Percentiles rank a stretch among this genome's conserved stretches.
phyloP scores from a whole-genome alignment of 1,140 invertebrate genomes.

The Danaus plexippus region DNA sequence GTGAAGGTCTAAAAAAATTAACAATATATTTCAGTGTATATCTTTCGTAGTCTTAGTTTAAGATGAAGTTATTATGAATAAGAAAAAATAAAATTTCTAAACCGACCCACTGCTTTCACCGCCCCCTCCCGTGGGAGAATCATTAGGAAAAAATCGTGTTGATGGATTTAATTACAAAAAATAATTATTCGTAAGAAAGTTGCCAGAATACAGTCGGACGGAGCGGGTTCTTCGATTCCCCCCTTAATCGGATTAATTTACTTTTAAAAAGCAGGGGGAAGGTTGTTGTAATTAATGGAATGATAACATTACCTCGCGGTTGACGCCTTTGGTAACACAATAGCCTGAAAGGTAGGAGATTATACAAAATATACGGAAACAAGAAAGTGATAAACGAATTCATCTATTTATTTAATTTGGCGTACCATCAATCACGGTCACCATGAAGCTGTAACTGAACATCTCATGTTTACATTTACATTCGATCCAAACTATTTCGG shows the following conservation, averaged over 20 bases:
- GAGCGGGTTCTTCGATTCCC: conserved; percentile 69
- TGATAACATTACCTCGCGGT: conserved; percentile 68
- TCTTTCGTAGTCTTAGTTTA: too few relatives aligned
- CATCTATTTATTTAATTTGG: too few relatives aligned
- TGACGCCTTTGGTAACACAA: conserved; percentile 48
- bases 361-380: conserved; percentile 26
- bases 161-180: conserved; percentile 72
- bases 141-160: conserved; percentile 72
- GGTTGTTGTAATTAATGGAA: conserved; percentile 70
- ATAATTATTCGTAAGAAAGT: conserved; percentile 70
- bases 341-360: conserved; percentile 30
- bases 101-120: conserved; percentile 29
- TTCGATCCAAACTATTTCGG: conserved; percentile 14
- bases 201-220: conserved; percentile 66
- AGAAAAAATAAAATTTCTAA: conserved; percentile 37
- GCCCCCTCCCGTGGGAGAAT: conserved; percentile 57
- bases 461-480: background rate
- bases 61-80: conserved; percentile 16
- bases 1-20: too few relatives aligned
- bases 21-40: too few relatives aligned
- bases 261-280: conserved; percentile 67
- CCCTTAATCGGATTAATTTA: conserved; percentile 71
- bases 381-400: conserved; percentile 7
- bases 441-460: background rate
- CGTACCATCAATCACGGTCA: too few relatives aligned